Percentiles rank a stretch among this genome's conserved stretches.
These are phyloP conservation scores for Zelleria hepariella DNA, from an alignment of 2,888 invertebrate genomes.

Conservation along the genomic window DNA sequence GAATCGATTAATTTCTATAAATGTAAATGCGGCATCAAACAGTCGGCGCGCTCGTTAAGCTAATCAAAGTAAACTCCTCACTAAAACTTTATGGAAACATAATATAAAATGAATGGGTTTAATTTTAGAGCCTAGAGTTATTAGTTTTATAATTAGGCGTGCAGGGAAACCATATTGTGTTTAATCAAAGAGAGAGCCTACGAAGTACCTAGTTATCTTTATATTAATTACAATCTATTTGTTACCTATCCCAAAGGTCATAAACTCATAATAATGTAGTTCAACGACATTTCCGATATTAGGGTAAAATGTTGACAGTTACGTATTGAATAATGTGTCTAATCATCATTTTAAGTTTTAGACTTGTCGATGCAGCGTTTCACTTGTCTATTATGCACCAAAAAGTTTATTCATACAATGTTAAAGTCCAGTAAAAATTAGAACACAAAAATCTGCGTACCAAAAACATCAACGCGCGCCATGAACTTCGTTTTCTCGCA, in stretches of 20 bases:
- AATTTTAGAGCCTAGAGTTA: slow-evolving; percentile 22
- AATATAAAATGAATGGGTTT: slow-evolving; percentile 17
- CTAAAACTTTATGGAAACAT: slow-evolving; percentile 49
- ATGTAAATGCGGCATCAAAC: slow-evolving; percentile 64
- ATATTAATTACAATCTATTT: not conserved
- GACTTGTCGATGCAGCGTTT: too few relatives aligned
- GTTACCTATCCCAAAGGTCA: too few relatives aligned
- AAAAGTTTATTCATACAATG: too few relatives aligned
- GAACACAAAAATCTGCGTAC: not conserved
- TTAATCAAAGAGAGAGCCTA: not conserved
- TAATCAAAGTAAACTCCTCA: slow-evolving; percentile 57
- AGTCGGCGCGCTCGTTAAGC: slow-evolving; percentile 56
- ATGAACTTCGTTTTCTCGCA: not conserved
- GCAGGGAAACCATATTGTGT: not conserved
- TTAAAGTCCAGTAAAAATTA: not conserved
- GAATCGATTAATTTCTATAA: slow-evolving; percentile 67
- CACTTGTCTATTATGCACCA: too few relatives aligned
- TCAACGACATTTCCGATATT: too few relatives aligned
- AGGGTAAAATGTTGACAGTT: too few relatives aligned
- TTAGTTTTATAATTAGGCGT: slow-evolving; percentile 36
- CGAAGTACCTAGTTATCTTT: not conserved
- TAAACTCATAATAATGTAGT: too few relatives aligned
- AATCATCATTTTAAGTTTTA: too few relatives aligned
- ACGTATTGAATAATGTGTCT: too few relatives aligned
- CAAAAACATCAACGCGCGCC: not conserved